phyloP scores from a whole-genome alignment of 2,797 vertebrate species.

The Alosa sapidissima region DNA sequence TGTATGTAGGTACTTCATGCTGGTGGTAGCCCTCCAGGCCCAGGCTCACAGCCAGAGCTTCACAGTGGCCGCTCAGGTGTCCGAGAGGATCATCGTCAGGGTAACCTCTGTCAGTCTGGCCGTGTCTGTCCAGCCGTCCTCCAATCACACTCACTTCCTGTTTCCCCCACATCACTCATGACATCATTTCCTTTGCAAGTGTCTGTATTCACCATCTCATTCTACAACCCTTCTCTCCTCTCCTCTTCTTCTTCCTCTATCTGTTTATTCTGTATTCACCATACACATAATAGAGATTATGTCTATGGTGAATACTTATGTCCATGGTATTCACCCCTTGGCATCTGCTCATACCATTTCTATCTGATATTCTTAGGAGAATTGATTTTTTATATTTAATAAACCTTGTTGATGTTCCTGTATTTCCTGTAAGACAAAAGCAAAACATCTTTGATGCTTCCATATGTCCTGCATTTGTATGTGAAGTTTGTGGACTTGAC shows the following conservation, averaged over 20 bases:
- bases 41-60: constrained; percentile 95
- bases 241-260: neutral
- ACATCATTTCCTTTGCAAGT: constrained; percentile 50
- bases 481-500: too few relatives aligned
- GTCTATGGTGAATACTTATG: too few relatives aligned
- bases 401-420: too few relatives aligned
- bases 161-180: constrained; percentile 44
- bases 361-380: too few relatives aligned
- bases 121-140: constrained; percentile 77
- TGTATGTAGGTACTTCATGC: constrained; percentile 92
- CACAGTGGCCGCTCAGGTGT: constrained; percentile 93
- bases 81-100: constrained; percentile 98
- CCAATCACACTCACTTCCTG: constrained; percentile 45
- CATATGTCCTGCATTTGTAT: too few relatives aligned
- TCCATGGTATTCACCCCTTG: too few relatives aligned
- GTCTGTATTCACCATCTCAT: neutral
- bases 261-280: too few relatives aligned
- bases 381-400: too few relatives aligned
- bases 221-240: neutral
- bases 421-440: too few relatives aligned
- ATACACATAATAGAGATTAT: too few relatives aligned
- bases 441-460: too few relatives aligned
- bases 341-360: too few relatives aligned
- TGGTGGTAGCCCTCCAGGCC: constrained; percentile 94
- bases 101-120: constrained; percentile 82